phyloP scores from a whole-genome alignment of 2,888 invertebrate genomes.

The Sminthurides aquaticus region DNA sequence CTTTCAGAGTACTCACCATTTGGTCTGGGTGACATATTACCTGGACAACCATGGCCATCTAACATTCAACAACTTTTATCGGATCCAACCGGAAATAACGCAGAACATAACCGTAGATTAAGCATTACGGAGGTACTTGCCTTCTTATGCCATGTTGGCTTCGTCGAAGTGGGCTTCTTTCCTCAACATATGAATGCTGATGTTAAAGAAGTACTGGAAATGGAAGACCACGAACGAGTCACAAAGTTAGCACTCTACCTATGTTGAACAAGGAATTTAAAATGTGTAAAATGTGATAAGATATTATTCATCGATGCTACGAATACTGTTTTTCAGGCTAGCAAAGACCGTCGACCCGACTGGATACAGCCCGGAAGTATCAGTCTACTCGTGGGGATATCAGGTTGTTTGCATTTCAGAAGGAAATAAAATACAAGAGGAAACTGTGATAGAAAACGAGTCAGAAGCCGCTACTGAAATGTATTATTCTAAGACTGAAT shows the following conservation, averaged over 20 bases:
- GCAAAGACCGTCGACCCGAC: constrained; percentile 8
- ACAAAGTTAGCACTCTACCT: constrained; percentile 1
- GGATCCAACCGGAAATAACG: background rate
- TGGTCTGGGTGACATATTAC: constrained; percentile 10
- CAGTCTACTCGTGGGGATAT: constrained; percentile 17
- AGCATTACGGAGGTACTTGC: constrained; percentile 10
- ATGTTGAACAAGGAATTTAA: too few species aligned
- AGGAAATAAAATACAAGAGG: constrained; percentile 5
- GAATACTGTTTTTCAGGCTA: too few species aligned
- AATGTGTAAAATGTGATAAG: too few species aligned
- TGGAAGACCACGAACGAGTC: background rate
- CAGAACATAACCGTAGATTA: background rate
- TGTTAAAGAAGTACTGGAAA: background rate
- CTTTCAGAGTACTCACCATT: too few species aligned
- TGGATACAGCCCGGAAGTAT: constrained; percentile 11
- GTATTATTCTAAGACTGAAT: background rate
- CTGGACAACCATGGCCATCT: background rate
- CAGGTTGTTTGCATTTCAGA: too few species aligned
- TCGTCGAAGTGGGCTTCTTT: constrained; percentile 21
- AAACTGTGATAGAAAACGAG: background rate
- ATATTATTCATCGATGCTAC: too few species aligned
- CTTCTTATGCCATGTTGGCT: constrained; percentile 10
- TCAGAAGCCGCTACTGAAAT: background rate
- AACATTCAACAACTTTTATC: background rate
- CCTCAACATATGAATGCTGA: constrained; percentile 4